Base-by-base conservation (phyloP, 2,888 invertebrate genomes). In the Kuschelorhynchus macadamiae region DNA sequence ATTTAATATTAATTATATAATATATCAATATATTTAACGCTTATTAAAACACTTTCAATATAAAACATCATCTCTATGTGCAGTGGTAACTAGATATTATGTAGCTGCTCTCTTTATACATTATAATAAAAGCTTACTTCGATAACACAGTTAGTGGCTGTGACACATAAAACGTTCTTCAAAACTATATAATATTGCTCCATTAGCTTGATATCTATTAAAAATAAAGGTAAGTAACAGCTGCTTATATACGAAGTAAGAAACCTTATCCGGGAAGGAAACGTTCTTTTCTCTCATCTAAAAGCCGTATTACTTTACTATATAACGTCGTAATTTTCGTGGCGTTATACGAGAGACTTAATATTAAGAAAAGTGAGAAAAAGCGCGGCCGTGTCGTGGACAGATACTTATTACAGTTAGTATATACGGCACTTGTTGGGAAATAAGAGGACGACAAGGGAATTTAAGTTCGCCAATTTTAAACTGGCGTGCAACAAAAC, bases 351-450 rank as follows among this genome's bases (percentile, higher is more conserved):
- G 47, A 61, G n/a, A n/a, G 56, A 65, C 60, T 69, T 60, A 61
- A 65, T 69, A 69, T 69, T 65, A 65, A 65, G 69, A 61, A 64
- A 69, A 69, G 65, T 65, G 65, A 69, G 61, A 65, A 61, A 65
- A 69, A 69, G 62, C 25, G 16, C 53, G 30, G 59, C 49, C 46
- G 50, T 69, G 69, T 49, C 56, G 53, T 42, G 60, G 69, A 69
- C 69, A 65, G 69, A 55, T 69, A 69, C 65, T 69, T 69, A 69
- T 69, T 65, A 47, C 60, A 59, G 30, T 59, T 49, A 53, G 60
- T 69, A 56, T 61, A 69, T 61, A 69, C 39, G 69, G 59, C 65
- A 69, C 69, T 69, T 69, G 69, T 65, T 66, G 59, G 41, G 33
- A 41, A 65, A 57, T 59, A 47, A 50, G 25, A 41, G 18, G 33